Evolutionary conservation across 2,797 vertebrate species (phyloP), one percentile per base, ranked within the genome.

Genomic region (Arnoldichthys spilopterus): DNA sequence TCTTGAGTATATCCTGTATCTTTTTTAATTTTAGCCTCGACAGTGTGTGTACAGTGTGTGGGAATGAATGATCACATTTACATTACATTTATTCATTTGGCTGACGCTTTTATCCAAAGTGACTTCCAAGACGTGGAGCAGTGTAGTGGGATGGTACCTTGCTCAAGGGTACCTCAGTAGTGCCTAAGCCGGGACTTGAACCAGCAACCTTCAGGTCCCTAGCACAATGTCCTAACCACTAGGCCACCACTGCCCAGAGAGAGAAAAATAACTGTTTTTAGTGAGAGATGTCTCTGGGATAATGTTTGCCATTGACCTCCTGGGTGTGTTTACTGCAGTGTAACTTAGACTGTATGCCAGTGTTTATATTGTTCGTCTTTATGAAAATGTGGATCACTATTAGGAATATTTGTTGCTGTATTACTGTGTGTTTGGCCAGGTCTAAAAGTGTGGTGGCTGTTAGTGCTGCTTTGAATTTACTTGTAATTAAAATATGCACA

Each of bases 21-120:
- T 49, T 1, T 32, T 30, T 51, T 0, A 11, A 12, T 20, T 64
- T 70, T 11, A 34, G 28, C 16, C 66, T 18, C 72, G 20, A 6
- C 22, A 18, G 22, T 16, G 22, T 61, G 54, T 61, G 32, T 56
- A 45, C 43, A 45, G 20, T 69, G 28, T 78, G 56, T 77, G 51
- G 59, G 64, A 20, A 24, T 69, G 63, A 37, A 32, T 58, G 58
- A 32, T 68, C 28, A 6, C 37, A 37, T 37, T 37, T n/a, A n/a
- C n/a, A n/a, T n/a, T n/a, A n/a, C n/a, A n/a, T n/a, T n/a, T n/a
- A n/a, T n/a, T n/a, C n/a, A n/a, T n/a, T n/a, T n/a, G n/a, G n/a
- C n/a, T n/a, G n/a, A n/a, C 6, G 51, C 6, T 15, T 4, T 4
- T n/a, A n/a, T n/a, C n/a, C n/a, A n/a, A n/a, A n/a, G n/a, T n/a